A percentile compares a stretch with the other conserved stretches of the same genome.
phyloP scores from a whole-genome alignment of 2,797 vertebrate species.

The Pteronotus mesoamericanus region DNA sequence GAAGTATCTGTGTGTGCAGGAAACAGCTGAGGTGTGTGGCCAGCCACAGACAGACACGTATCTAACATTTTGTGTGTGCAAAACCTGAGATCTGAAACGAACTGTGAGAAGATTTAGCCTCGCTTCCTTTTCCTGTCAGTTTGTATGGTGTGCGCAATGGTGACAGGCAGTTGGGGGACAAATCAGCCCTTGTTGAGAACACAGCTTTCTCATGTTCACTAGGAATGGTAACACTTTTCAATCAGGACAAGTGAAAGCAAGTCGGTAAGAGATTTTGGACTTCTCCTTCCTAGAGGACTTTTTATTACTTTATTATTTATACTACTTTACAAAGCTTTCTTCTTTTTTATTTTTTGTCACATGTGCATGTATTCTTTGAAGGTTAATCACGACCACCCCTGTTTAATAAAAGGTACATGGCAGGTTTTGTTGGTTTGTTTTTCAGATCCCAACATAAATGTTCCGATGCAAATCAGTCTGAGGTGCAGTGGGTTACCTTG shows the following conservation, averaged over 20 bases:
- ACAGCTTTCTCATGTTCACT: background rate
- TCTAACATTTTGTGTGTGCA: background rate
- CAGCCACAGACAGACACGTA: no score
- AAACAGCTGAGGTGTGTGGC: background rate
- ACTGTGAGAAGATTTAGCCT: background rate
- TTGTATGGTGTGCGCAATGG: background rate
- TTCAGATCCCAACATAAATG: background rate
- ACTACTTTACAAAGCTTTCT: background rate
- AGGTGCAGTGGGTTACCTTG: constrained; percentile 34
- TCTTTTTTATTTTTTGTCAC: constrained; percentile 23
- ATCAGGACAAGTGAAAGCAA: background rate
- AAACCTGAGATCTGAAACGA: background rate
- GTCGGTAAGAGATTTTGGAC: background rate
- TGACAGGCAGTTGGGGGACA: background rate
- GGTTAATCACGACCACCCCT: background rate
- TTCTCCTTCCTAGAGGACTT: background rate
- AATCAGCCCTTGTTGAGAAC: background rate
- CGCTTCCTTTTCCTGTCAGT: background rate
- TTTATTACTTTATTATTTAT: background rate
- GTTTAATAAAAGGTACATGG: constrained; percentile 25
- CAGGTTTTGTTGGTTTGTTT: background rate
- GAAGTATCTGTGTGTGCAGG: background rate
- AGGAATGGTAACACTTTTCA: background rate
- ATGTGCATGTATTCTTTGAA: background rate
- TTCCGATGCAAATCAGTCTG: background rate